These are phyloP conservation scores for Loxodonta africana DNA, from an alignment of 2,113 vertebrate species.

Conservation along the genomic window DNA sequence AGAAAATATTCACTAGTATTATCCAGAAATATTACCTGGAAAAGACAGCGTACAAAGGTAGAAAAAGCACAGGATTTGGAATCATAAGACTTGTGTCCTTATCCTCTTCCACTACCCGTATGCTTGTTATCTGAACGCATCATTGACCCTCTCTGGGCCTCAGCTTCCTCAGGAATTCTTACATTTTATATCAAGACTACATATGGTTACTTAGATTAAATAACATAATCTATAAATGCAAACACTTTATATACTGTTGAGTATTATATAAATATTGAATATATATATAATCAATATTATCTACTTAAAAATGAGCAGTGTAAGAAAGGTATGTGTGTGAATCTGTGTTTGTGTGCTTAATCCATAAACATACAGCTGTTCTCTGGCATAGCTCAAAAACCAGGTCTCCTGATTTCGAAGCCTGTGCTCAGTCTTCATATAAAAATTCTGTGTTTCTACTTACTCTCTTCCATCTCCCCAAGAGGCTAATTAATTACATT, in stretches of 20 bases:
- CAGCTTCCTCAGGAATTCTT: conserved; percentile 18
- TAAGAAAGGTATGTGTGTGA: background rate
- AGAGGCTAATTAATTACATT: background rate
- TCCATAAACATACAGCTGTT: background rate
- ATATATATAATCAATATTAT: background rate
- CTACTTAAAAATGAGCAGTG: background rate
- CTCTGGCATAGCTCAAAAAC: background rate
- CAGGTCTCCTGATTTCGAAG: background rate
- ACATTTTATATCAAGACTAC: conserved; percentile 5
- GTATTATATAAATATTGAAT: background rate
- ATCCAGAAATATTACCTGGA: background rate
- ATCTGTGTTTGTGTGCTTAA: background rate
- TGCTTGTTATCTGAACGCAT: background rate
- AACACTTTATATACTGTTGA: background rate
- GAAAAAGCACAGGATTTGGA: background rate
- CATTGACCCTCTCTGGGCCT: background rate
- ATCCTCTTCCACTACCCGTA: background rate
- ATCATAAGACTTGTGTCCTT: background rate
- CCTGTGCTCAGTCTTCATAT: background rate
- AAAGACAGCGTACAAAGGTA: conserved; percentile 11
- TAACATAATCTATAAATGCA: background rate
- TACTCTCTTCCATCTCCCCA: background rate
- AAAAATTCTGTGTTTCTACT: background rate
- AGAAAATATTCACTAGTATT: background rate
- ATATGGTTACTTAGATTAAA: background rate